Evolutionary conservation across 2,113 vertebrate genomes (phyloP).

Genomic region (Bagarius yarrelli): DNA sequence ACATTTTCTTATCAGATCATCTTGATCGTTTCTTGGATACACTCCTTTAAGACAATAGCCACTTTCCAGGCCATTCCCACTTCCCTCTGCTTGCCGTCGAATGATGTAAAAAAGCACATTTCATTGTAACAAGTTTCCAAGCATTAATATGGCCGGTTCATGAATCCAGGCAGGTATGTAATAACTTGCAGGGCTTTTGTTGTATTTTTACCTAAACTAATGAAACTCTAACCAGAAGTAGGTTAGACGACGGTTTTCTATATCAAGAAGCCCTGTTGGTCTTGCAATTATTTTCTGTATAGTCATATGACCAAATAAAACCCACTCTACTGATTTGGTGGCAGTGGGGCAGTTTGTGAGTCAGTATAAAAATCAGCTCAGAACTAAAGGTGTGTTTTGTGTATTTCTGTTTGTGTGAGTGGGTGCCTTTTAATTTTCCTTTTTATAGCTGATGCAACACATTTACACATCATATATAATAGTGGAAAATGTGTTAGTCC

Average conservation of each 20-base stretch:
- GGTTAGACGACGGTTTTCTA: too few species aligned
- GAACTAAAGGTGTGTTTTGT: not conserved
- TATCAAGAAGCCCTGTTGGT: too few species aligned
- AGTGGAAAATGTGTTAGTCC: not conserved
- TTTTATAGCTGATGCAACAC: not conserved
- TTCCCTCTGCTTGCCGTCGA: not conserved
- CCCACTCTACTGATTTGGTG: not conserved
- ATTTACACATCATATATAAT: not conserved
- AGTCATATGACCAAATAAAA: not conserved
- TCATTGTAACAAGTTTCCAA: slow-evolving; percentile 6
- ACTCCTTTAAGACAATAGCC: not conserved
- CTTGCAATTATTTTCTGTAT: not conserved
- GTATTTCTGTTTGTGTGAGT: too few species aligned
- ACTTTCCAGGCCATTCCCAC: not conserved
- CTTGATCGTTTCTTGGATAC: not conserved
- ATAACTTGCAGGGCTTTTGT: not conserved
- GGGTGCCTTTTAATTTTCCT: too few species aligned
- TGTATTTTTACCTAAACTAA: not conserved
- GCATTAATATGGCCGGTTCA: not conserved
- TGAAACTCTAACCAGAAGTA: too few species aligned
- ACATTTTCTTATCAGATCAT: not conserved
- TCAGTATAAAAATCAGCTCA: not conserved
- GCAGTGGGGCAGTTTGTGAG: not conserved
- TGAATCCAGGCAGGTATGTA: not conserved
- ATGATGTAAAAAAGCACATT: not conserved